Conservation (phyloP, 2,797 vertebrate genomes). For the Pseudotriccus pelzelni region DNA sequence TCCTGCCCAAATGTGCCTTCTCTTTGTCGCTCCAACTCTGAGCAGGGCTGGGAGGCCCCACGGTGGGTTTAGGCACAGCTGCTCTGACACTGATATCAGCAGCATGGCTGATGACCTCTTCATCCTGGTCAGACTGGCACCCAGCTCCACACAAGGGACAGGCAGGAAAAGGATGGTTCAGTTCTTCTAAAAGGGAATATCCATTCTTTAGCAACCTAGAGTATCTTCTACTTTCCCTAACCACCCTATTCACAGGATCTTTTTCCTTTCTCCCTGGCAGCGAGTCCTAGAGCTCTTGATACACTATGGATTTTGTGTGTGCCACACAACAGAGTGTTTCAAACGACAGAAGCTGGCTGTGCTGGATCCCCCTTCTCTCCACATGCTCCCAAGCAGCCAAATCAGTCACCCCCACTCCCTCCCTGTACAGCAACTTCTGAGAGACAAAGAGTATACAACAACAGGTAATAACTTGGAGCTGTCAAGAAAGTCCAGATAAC, state of each 20-base stretch:
- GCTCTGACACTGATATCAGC: neutral
- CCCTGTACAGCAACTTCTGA: neutral
- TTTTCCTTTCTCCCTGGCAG: neutral
- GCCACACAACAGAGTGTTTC: neutral
- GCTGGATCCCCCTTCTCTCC: neutral
- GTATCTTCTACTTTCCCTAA: neutral
- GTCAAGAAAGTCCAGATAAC: neutral
- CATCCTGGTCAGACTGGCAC: no score
- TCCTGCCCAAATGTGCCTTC: neutral
- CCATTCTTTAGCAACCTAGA: neutral
- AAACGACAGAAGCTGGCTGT: neutral
- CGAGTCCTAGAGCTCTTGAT: neutral
- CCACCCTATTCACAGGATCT: neutral
- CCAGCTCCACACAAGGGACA: neutral
- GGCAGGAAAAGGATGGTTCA: neutral
- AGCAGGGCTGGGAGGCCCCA: neutral
- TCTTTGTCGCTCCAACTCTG: neutral
- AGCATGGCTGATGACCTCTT: neutral
- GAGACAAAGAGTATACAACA: neutral
- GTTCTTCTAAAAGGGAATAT: neutral
- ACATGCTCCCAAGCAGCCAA: neutral
- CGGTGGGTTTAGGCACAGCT: neutral
- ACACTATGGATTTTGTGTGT: fast-evolving
- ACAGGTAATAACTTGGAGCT: neutral
- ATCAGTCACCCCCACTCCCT: neutral